Base-by-base conservation (phyloP, 2,797 vertebrate genomes). In the Novumbra hubbsi region DNA sequence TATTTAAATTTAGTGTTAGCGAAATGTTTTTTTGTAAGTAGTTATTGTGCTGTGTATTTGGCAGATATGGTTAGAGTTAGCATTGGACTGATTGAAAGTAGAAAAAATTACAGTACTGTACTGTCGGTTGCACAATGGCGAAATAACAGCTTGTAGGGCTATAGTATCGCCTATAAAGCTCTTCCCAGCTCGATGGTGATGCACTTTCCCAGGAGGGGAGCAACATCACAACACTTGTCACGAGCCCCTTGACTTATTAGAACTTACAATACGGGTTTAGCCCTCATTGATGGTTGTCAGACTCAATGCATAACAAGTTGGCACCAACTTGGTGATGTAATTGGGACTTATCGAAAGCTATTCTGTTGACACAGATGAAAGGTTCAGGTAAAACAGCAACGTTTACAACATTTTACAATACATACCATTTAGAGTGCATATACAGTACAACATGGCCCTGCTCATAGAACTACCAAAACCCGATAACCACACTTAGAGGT, bases 271-370 rank as follows among this genome's bases (percentile, higher is more conserved):
- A 66, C 69, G 71, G 68, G 32, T 41, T 27, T 74, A 48, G 1
- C 3, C 8, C 38, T 76, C 80, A 32, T 81, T 83, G 70, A 50
- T 78, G 74, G 74, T 75, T 57, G 76, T 72, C 75, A 73, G 86
- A 81, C 83, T 83, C 80, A 77, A 86, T 86, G 80, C 77, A 14
- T 87, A 90, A 89, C 80, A 24, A 32, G 45, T 70, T 70, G 73
- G 24, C 55, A 68, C 14, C 7, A 60, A 6, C 77, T 48, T 38
- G 50, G 74, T 75, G 50, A 78, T 50, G 45, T 71, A 70, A 41
- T 71, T 0, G 3, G 41, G 75, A 66, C 75, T 69, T 45, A 45
- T 45, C 21, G 70, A 67, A 65, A n/a, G 5, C 78, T 7, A 38
- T 57, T 63, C n/a, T 45, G 7, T 11, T 24, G 24, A 62, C 15